Evolutionary conservation across 2,888 invertebrate species (phyloP).

Genomic region (Agriopis aurantiaria): DNA sequence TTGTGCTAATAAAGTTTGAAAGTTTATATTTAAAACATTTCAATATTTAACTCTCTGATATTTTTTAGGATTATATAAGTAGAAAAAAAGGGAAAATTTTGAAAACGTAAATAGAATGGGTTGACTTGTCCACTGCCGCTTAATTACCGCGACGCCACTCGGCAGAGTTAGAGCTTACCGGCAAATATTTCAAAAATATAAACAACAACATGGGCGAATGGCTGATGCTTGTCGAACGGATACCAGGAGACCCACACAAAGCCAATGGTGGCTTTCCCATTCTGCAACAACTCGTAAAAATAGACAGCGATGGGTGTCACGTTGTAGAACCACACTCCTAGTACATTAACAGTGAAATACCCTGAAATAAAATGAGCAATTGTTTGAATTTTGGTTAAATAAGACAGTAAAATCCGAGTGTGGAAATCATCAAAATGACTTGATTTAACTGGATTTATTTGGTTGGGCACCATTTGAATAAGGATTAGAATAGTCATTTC

Average conservation of each 20-base stretch:
- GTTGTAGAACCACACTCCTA: slow-evolving; percentile 78
- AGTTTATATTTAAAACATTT: no score
- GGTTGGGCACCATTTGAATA: not conserved
- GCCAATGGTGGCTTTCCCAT: slow-evolving; percentile 63
- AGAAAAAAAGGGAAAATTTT: no score
- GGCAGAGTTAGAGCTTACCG: slow-evolving; percentile 55
- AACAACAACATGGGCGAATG: slow-evolving; percentile 68
- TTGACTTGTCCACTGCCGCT: no score
- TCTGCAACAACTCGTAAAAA: slow-evolving; percentile 61
- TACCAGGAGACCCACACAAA: slow-evolving; percentile 81
- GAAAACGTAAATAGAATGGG: no score
- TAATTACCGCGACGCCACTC: no score
- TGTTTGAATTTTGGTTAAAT: not conserved
- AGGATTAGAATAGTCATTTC: no score
- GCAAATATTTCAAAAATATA: slow-evolving; percentile 78
- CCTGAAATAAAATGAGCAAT: slow-evolving; percentile 55
- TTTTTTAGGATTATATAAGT: no score
- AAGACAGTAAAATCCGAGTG: not conserved
- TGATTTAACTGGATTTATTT: not conserved
- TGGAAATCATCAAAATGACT: not conserved
- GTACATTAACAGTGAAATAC: slow-evolving; percentile 70
- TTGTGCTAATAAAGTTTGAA: no score
- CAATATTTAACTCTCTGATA: no score
- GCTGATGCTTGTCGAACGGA: slow-evolving; percentile 75
- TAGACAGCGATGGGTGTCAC: slow-evolving; percentile 72